phyloP scores from a whole-genome alignment of 2,797 vertebrate species.

The Schizopygopsis malacanthus region DNA sequence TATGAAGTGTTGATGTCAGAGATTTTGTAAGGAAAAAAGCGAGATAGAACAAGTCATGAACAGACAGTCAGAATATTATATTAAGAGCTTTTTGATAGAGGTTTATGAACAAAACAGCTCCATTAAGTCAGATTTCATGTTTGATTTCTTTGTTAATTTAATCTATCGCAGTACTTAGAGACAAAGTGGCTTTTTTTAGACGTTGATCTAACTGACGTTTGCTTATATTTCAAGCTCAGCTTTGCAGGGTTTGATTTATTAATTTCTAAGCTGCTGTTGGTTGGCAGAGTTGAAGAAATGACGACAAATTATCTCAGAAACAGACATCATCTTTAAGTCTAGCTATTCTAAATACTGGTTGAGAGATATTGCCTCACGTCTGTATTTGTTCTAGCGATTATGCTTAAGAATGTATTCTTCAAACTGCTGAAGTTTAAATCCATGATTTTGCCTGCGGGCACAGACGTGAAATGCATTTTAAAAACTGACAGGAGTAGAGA shows the following conservation, averaged over 20 bases:
- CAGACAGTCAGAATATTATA: background rate
- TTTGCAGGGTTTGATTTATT: background rate
- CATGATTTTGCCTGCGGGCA: conserved; percentile 28
- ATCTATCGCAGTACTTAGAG: background rate
- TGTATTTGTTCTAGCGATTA: conserved; percentile 30
- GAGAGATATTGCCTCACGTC: conserved; percentile 26
- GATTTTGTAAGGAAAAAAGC: conserved; percentile 18
- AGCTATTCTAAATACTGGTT: background rate
- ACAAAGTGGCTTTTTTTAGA: background rate
- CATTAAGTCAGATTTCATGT: background rate
- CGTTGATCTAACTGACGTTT: background rate
- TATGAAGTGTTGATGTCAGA: conserved; percentile 27
- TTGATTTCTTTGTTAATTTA: background rate
- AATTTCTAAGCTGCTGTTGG: background rate
- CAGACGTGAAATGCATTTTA: conserved; percentile 29
- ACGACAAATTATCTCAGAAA: background rate
- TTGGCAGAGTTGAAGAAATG: background rate
- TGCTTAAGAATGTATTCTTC: conserved; percentile 28
- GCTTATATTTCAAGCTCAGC: conserved; percentile 1
- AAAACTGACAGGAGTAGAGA: conserved; percentile 31
- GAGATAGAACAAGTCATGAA: background rate
- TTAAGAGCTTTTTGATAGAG: background rate
- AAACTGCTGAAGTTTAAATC: conserved; percentile 17
- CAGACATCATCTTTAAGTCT: background rate
- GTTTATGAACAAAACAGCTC: background rate